These are phyloP conservation scores for Drosophila serrata DNA, from an alignment of 1,140 invertebrate genomes.

Conservation along the genomic window DNA sequence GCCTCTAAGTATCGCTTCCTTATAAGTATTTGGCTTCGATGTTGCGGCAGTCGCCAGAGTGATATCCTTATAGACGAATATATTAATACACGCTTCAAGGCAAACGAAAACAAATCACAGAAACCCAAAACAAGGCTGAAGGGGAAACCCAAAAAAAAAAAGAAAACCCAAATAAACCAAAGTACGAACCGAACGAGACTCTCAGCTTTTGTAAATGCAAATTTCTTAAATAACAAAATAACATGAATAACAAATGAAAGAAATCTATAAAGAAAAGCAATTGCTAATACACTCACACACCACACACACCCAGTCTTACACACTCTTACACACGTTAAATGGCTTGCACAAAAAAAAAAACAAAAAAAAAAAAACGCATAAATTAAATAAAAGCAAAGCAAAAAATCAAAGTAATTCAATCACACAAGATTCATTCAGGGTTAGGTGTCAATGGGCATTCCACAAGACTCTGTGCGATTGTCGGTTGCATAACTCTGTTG, in stretches of 20 bases:
- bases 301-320: slow-evolving; percentile 44
- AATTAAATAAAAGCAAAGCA: slow-evolving; percentile 30
- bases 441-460: slow-evolving; percentile 83
- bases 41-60: slow-evolving; percentile 68
- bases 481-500: slow-evolving; percentile 84
- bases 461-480: slow-evolving; percentile 78
- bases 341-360: slow-evolving; percentile 70
- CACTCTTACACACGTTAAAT: slow-evolving; percentile 54
- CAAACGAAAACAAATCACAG: slow-evolving; percentile 47
- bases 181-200: slow-evolving; percentile 45
- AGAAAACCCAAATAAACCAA: slow-evolving; percentile 8
- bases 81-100: slow-evolving; percentile 81
- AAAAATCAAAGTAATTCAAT: slow-evolving; percentile 48
- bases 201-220: slow-evolving; percentile 76
- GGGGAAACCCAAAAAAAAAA: no score
- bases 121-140: slow-evolving; percentile 13
- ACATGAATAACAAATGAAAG: slow-evolving; percentile 52
- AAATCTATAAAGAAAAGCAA: slow-evolving; percentile 54
- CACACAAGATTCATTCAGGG: slow-evolving; percentile 81
- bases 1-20: slow-evolving; percentile 69
- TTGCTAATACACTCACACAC: slow-evolving; percentile 48
- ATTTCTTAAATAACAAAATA: slow-evolving; percentile 58
- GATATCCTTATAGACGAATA: slow-evolving; percentile 83
- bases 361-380: slow-evolving; percentile 31
- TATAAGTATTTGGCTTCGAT: slow-evolving; percentile 68